phyloP scores from a whole-genome alignment of 2,113 vertebrate genomes.

The Athene cunicularia region DNA sequence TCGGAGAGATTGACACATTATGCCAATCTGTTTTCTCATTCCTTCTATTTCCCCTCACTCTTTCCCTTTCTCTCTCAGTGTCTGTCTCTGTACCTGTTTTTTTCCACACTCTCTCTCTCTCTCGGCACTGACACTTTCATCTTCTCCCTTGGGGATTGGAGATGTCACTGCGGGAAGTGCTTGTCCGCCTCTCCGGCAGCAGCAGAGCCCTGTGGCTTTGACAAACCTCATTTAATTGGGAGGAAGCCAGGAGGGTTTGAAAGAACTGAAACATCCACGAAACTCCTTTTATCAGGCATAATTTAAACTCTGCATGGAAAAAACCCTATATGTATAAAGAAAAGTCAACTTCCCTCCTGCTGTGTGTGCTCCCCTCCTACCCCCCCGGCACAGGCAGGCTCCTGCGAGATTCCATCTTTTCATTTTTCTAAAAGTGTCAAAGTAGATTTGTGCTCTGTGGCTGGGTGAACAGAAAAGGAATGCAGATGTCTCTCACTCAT shows the following conservation, averaged over 20 bases:
- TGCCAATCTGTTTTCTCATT: conserved; percentile 41
- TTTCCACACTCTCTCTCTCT: conserved; percentile 51
- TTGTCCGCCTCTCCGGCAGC: conserved; percentile 83
- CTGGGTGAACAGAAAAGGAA: conserved; percentile 78
- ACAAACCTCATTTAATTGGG: conserved; percentile 91
- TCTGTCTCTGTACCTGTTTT: conserved; percentile 72
- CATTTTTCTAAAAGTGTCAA: conserved; percentile 85
- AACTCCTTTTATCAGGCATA: conserved; percentile 89
- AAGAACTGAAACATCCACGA: conserved; percentile 87
- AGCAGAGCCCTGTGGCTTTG: conserved; percentile 88
- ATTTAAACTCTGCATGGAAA: conserved; percentile 89
- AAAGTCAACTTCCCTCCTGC: conserved; percentile 87
- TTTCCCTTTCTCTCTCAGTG: conserved; percentile 18
- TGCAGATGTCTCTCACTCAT: conserved; percentile 72
- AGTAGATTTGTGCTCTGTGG: conserved; percentile 81
- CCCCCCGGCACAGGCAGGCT: conserved; percentile 72
- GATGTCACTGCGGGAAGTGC: conserved; percentile 87
- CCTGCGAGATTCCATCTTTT: conserved; percentile 83
- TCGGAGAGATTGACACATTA: background rate
- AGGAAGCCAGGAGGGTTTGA: conserved; percentile 88
- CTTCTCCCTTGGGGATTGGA: conserved; percentile 83
- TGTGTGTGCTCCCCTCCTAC: conserved; percentile 71
- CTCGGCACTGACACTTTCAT: conserved; percentile 79
- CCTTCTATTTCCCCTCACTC: conserved; percentile 16
- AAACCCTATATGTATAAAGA: conserved; percentile 88